These are phyloP conservation scores for Rhinolophus sinicus DNA, from an alignment of 2,113 vertebrate species.

Conservation along the genomic window DNA sequence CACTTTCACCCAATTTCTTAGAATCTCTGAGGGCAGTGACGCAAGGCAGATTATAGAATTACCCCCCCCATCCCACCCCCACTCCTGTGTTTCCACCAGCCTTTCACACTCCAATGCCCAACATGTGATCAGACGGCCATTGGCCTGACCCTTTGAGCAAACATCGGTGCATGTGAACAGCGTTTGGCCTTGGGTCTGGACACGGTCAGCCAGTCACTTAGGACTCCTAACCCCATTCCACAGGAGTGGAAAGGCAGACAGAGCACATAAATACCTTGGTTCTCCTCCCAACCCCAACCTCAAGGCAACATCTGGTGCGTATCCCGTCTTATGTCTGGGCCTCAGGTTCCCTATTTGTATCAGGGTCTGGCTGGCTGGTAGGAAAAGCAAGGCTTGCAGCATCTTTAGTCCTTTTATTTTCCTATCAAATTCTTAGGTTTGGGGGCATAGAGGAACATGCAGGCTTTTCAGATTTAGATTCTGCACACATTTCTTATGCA, in stretches of 20 bases:
- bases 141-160: not conserved
- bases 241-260: not conserved
- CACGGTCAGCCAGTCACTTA: not conserved
- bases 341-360: not conserved
- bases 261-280: not conserved
- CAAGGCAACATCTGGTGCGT: not conserved
- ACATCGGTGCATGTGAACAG: slow-evolving; percentile 3
- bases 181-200: not conserved
- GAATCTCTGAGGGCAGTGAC: slow-evolving; percentile 15
- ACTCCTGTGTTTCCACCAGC: not conserved
- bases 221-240: not conserved
- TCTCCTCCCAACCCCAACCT: not conserved
- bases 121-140: not conserved
- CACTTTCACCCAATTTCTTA: slow-evolving; percentile 29
- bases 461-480: not conserved
- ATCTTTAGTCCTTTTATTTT: not conserved
- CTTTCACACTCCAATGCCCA: not conserved
- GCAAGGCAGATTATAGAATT: not conserved
- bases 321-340: not conserved
- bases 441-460: not conserved
- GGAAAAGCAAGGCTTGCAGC: not conserved
- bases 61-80: not conserved
- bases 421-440: not conserved
- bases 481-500: not conserved
- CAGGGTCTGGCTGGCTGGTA: not conserved